Percentiles rank a stretch among this genome's conserved stretches.
Conservation (phyloP, 2,113 vertebrate species). For the Oncorhynchus nerka region DNA sequence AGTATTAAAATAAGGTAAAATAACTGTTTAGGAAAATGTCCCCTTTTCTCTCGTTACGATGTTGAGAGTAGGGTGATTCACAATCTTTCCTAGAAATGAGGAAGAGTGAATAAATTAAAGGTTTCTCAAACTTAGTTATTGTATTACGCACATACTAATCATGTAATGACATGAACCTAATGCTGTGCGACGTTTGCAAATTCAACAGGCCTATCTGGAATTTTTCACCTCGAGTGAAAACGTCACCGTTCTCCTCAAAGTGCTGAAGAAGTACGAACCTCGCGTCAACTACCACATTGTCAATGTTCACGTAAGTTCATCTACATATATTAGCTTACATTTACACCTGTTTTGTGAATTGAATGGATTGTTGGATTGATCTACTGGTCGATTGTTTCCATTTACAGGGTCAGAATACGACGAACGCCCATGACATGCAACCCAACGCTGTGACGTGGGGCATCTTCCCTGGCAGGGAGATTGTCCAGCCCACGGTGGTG, state of each 20-base stretch:
- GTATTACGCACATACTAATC: no score
- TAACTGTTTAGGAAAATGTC: no score
- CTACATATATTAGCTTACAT: background rate
- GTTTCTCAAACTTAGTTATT: no score
- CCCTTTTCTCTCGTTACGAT: no score
- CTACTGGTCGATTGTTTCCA: background rate
- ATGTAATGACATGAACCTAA: no score
- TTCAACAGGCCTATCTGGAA: slow-evolving; percentile 88
- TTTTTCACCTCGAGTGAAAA: slow-evolving; percentile 95
- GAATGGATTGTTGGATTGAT: background rate
- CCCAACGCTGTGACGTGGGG: slow-evolving; percentile 98
- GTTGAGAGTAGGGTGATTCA: no score
- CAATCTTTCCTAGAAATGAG: no score
- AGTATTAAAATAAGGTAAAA: no score
- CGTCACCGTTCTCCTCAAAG: slow-evolving; percentile 81
- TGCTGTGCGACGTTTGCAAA: background rate
- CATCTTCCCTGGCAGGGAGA: slow-evolving; percentile 96
- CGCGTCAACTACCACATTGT: slow-evolving; percentile 98
- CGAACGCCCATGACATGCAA: slow-evolving; percentile 89
- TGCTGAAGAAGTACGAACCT: slow-evolving; percentile 88
- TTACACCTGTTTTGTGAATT: background rate
- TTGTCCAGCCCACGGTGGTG: slow-evolving; percentile 94
- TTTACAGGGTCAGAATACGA: slow-evolving; percentile 86
- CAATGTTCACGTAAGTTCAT: slow-evolving; percentile 82
- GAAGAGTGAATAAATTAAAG: no score